A percentile compares a stretch with the other conserved stretches of the same genome.
These are phyloP conservation scores for Apolygus lucorum DNA, from an alignment of 1,140 invertebrate genomes.

Conservation along the genomic window DNA sequence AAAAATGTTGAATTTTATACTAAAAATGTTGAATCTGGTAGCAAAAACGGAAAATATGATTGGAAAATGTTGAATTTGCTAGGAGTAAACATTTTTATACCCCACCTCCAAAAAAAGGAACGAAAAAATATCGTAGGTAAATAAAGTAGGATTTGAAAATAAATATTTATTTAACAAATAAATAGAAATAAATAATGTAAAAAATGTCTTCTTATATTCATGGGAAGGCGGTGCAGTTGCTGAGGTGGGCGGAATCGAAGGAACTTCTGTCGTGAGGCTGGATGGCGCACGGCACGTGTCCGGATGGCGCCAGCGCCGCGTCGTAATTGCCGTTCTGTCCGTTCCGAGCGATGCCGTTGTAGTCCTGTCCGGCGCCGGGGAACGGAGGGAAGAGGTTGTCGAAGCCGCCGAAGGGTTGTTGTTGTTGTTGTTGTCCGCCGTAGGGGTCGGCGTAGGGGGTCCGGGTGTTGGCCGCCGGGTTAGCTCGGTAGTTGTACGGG, in stretches of 20 bases:
- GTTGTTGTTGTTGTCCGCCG: neutral
- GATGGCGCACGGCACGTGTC: neutral
- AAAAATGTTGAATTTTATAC: too few relatives aligned
- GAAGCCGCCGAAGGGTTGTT: neutral
- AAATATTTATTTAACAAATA: too few relatives aligned
- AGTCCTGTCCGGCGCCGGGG: neutral
- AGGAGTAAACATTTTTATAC: too few relatives aligned
- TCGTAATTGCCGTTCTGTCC: neutral
- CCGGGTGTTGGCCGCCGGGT: neutral
- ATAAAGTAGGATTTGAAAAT: too few relatives aligned
- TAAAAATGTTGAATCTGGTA: too few relatives aligned
- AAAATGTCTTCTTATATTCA: too few relatives aligned
- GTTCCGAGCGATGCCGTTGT: neutral
- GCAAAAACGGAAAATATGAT: too few relatives aligned
- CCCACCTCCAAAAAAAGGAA: too few relatives aligned
- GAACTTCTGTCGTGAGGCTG: neutral
- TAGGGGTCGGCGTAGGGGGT: conserved; percentile 3
- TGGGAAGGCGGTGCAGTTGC: neutral
- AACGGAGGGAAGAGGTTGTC: neutral
- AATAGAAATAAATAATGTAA: too few relatives aligned
- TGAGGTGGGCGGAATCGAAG: neutral
- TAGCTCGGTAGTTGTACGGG: conserved; percentile 2
- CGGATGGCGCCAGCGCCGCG: neutral
- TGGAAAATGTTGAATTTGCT: too few relatives aligned
- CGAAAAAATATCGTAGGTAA: too few relatives aligned